phyloP scores from a whole-genome alignment of 2,113 vertebrate genomes.

The Rhipidura dahli region DNA sequence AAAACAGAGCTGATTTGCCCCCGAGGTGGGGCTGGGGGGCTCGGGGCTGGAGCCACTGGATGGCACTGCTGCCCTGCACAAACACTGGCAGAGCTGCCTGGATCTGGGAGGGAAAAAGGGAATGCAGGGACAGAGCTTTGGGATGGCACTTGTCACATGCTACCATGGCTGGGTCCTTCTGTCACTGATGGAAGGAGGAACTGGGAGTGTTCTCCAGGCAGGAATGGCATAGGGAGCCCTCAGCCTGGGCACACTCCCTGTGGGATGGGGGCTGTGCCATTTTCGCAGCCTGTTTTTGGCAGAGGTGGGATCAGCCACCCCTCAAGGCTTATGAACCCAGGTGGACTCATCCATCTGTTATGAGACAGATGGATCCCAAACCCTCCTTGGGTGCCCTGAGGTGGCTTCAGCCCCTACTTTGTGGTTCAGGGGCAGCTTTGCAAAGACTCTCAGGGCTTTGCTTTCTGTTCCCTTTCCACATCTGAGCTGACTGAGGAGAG shows the following conservation, averaged over 20 bases:
- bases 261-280: accelerated
- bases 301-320: neutral
- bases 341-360: too few species aligned
- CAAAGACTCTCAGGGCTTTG: neutral
- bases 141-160: accelerated
- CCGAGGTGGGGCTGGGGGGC: neutral
- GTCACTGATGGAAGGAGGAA: accelerated
- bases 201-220: neutral
- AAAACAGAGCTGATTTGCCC: accelerated
- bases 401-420: neutral
- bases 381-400: neutral
- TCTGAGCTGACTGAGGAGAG: neutral
- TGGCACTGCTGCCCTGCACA: constrained; percentile 2
- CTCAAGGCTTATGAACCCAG: neutral
- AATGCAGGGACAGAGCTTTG: accelerated
- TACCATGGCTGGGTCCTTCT: accelerated
- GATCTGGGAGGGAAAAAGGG: accelerated
- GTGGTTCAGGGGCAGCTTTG: too few species aligned
- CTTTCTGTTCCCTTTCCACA: neutral
- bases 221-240: neutral
- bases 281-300: accelerated
- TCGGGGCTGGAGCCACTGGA: neutral
- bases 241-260: accelerated
- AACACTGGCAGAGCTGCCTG: accelerated
- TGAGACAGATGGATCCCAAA: neutral